These are phyloP conservation scores for Spinibarbus caldwelli DNA, from an alignment of 2,797 vertebrate genomes.

Conservation along the genomic window DNA sequence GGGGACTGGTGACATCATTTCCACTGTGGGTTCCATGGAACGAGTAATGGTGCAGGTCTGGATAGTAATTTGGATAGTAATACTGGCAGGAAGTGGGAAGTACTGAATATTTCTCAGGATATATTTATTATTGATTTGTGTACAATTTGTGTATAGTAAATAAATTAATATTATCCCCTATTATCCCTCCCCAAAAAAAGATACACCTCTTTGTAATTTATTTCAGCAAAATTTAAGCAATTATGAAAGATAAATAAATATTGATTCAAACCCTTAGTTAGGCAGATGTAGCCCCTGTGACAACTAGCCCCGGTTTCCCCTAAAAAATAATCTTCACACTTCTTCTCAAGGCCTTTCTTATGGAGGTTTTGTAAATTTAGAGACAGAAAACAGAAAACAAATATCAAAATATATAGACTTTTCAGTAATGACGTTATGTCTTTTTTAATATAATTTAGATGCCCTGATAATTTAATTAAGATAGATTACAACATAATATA, in stretches of 20 bases:
- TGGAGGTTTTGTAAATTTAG: no score
- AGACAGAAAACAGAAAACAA: no score
- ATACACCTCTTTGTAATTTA: not conserved
- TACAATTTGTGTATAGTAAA: not conserved
- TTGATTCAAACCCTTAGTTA: no score
- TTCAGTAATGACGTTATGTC: not conserved
- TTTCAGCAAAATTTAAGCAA: not conserved
- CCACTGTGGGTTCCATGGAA: not conserved
- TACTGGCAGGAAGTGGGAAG: conserved; percentile 13
- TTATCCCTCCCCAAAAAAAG: not conserved
- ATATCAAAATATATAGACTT: no score
- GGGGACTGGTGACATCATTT: conserved; percentile 34
- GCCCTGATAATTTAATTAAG: not conserved
- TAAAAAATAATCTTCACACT: no score
- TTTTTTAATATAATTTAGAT: not conserved
- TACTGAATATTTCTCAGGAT: not conserved
- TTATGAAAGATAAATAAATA: not conserved
- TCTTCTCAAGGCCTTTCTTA: no score
- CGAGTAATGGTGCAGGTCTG: not conserved
- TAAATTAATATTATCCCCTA: not conserved
- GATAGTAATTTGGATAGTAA: not conserved
- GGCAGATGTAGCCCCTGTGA: no score
- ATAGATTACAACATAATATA: not conserved
- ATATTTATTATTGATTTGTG: not conserved
- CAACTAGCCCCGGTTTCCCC: no score